These are phyloP conservation scores for Heloderma charlesbogerti DNA, from an alignment of 2,113 vertebrate species.

Conservation along the genomic window DNA sequence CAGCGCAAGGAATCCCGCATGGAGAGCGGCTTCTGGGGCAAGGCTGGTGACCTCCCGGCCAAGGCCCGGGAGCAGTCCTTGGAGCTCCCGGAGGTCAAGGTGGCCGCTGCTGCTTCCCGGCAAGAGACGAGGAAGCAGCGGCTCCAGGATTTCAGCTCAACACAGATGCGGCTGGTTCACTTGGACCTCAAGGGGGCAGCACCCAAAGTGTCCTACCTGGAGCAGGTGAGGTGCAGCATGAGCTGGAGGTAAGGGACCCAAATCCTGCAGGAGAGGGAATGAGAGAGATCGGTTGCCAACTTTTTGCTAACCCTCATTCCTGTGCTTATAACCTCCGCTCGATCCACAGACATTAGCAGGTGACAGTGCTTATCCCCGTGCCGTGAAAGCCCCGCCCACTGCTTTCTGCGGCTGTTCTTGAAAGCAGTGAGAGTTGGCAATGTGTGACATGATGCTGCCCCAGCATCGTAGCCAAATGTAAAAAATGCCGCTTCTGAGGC, in stretches of 20 bases:
- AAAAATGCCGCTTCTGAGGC: too few relatives aligned
- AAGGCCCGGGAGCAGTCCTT: conserved; percentile 2
- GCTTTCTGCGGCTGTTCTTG: not conserved
- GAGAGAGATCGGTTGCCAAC: not conserved
- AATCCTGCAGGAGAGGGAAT: not conserved
- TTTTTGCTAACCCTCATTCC: not conserved
- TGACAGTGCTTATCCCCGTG: not conserved
- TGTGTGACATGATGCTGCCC: too few relatives aligned
- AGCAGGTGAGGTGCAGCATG: conserved; percentile 74
- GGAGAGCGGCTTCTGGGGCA: conserved; percentile 67
- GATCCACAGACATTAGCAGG: not conserved
- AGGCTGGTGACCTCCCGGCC: rapidly evolving
- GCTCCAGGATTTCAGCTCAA: conserved; percentile 38
- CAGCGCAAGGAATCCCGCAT: conserved; percentile 32
- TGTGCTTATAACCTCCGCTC: not conserved
- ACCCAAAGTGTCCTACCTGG: conserved; percentile 79
- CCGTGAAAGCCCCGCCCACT: not conserved
- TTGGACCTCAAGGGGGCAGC: conserved; percentile 85
- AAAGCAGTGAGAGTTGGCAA: not conserved
- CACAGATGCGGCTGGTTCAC: conserved; percentile 76
- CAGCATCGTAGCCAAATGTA: too few relatives aligned
- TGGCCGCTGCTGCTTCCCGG: not conserved
- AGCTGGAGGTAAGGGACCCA: not conserved
- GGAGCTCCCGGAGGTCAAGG: not conserved
- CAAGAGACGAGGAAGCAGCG: conserved; percentile 19